A percentile compares a stretch with the other conserved stretches of the same genome.
phyloP scores from a whole-genome alignment of 2,113 vertebrate genomes.

The Colossoma macropomum region DNA sequence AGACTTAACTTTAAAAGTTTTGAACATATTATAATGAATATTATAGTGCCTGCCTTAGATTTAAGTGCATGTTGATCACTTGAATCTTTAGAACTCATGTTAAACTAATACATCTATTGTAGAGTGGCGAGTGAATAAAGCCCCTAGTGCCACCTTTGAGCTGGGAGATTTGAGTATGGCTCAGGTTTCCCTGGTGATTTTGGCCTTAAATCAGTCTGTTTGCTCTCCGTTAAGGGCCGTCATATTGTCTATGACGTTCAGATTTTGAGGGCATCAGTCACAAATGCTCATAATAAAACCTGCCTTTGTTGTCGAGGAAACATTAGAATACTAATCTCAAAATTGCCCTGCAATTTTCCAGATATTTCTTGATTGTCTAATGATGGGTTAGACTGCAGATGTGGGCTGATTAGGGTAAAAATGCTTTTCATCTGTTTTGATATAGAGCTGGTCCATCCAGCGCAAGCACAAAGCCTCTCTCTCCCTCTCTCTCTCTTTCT shows the following conservation, averaged over 20 bases:
- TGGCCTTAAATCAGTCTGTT: background rate
- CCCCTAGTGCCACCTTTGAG: background rate
- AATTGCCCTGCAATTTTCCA: conserved; percentile 71
- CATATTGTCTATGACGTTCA: background rate
- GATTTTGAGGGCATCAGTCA: conserved; percentile 65
- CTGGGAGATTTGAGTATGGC: background rate
- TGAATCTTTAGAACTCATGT: background rate
- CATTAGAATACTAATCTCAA: conserved; percentile 73
- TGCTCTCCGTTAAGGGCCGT: background rate
- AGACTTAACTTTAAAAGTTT: background rate
- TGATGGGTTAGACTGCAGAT: conserved; percentile 69
- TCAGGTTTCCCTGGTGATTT: background rate
- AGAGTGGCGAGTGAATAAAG: background rate
- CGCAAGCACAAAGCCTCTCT: background rate
- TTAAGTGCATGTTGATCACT: background rate
- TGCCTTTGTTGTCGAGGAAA: conserved; percentile 64
- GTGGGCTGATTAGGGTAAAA: conserved; percentile 61
- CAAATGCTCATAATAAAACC: conserved; percentile 63
- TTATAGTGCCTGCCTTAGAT: background rate
- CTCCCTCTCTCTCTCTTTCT: conserved; percentile 2
- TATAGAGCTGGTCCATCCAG: conserved; percentile 10
- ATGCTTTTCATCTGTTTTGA: conserved; percentile 56
- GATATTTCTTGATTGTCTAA: conserved; percentile 69
- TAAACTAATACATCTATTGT: background rate
- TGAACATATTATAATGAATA: too few relatives aligned